Base-by-base conservation (phyloP, 92 coral and sea anemone species). In the Galaxea fascicularis region DNA sequence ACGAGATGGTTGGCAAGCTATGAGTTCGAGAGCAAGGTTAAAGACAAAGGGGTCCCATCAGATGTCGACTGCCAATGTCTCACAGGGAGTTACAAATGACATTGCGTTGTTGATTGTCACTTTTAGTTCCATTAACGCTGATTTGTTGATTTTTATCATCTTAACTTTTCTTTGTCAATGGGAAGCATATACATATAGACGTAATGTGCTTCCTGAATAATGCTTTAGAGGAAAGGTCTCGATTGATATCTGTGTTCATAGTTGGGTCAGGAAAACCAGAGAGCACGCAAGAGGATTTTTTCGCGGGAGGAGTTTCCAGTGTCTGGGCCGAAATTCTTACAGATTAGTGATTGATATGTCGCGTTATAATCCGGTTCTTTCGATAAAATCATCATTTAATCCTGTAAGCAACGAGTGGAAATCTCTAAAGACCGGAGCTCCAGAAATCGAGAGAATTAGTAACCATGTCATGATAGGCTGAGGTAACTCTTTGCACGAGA, bases 131-230 rank as follows among this genome's bases (percentile, higher is more conserved):
- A 92, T 87, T 94, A 93, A 90, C 84, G 94, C 83, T 93, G 95
- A 94, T 94, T 92, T 94, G 98, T 94, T 94, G 98, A 94, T 94
- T 80, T 94, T 89, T 88, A 89, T 90, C 95, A 94, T 94, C 93
- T 92, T 92, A 86, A 87, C 90, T 85, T 91, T 91, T 88, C 94
- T 89, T 84, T 89, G 94, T 91, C 89, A 90, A 91, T 91, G 90
- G 92, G 90, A 94, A 93, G 86, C 95, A 94, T 83, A 92, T 92
- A 86, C 90, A 91, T 91, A 91, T 88, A 91, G 86, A 85, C 90
- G 89, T 89, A 88, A 91, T 91, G 93, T 82, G 93, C 87, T 94
- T 91, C 93, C 92, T 86, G 87, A 79, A 85, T 73, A 90, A 79
- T 66, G 74, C 79, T 80, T 83, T 88, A 65, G 69, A 60, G 94